phyloP scores from a whole-genome alignment of 2,888 invertebrate species.

The Dryadula phaetusa region DNA sequence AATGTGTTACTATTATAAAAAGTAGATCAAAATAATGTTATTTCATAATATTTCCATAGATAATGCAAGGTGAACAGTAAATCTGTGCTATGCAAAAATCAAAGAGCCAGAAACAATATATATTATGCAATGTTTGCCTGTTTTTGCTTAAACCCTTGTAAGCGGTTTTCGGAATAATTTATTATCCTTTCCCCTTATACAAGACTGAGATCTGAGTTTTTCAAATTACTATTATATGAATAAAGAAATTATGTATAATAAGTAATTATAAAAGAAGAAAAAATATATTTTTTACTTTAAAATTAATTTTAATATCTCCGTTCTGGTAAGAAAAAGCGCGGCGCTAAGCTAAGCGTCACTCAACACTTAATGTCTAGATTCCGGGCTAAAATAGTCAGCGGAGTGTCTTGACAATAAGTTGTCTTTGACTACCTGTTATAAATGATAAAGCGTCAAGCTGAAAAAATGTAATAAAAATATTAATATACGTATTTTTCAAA shows the following conservation, averaged over 20 bases:
- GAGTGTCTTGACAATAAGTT: no score
- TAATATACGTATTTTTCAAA: no score
- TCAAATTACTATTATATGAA: neutral
- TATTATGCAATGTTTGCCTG: constrained; percentile 12
- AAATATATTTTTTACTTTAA: no score
- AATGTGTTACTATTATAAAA: neutral
- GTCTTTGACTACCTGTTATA: no score
- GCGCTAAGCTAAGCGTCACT: no score
- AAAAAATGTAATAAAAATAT: no score
- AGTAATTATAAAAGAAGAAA: no score
- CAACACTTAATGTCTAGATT: no score
- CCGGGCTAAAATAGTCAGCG: no score
- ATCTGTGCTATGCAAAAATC: constrained; percentile 9
- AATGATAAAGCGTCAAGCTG: no score
- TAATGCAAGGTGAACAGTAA: neutral
- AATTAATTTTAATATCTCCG: no score
- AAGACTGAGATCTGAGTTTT: constrained; percentile 1
- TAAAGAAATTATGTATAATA: neutral
- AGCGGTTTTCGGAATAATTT: constrained; percentile 23
- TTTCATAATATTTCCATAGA: neutral
- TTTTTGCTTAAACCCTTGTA: constrained; percentile 24
- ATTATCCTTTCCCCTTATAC: constrained; percentile 15
- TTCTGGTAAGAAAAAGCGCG: no score
- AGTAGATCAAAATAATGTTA: neutral
- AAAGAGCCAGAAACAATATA: constrained; percentile 16